Evolutionary conservation across 1,140 invertebrate species (phyloP), one percentile per base, ranked within the genome.

Genomic region (Drosophila willistoni): DNA sequence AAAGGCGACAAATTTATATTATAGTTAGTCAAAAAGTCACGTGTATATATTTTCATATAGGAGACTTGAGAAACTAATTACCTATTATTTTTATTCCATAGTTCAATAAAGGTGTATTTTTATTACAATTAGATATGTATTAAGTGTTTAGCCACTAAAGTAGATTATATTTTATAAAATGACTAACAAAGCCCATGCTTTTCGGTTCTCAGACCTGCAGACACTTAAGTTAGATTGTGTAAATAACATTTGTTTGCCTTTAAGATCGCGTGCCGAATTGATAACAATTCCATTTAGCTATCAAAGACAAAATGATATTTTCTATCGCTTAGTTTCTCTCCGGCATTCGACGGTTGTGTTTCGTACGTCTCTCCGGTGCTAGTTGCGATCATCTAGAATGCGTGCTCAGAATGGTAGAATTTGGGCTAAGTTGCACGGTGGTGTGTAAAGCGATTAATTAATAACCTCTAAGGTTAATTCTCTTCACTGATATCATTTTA

Each of bases 381-480:
- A 19, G 47, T 36, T 54, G 17, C 63, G 3, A 14, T 39, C 12
- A n/a, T 33, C 1, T 10, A 65, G 14, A 71, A 87, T 89, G 84
- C 64, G 65, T 17, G 36, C 19, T 5, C 34, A 89, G 22, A 75
- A 78, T 41, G 84, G 84, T 42, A 73, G 71, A 76, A 56, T 89
- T 54, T 89, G 84, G 84, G 68, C 68, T 39, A 73, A 62, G 10
- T 61, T 89, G 59, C 64, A 81, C 47, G 85, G 84, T 1, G 84
- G 84, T 89, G 19, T 25, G 84, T 65, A 4, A 56, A 71, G 1
- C 9, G 33, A 29, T 62, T 9, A 62, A 71, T 12, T 29, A 29
- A 29, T 67, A 42, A 29, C 17, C 5, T 7, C 19, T 64, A 9
- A 33, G 14, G 10, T 42, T 19, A 42, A 19, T 12, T 2, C 34